Conservation (phyloP, 37 sponge, comb jelly and placozoan genomes). For the Halisarca cf. caerulea region DNA sequence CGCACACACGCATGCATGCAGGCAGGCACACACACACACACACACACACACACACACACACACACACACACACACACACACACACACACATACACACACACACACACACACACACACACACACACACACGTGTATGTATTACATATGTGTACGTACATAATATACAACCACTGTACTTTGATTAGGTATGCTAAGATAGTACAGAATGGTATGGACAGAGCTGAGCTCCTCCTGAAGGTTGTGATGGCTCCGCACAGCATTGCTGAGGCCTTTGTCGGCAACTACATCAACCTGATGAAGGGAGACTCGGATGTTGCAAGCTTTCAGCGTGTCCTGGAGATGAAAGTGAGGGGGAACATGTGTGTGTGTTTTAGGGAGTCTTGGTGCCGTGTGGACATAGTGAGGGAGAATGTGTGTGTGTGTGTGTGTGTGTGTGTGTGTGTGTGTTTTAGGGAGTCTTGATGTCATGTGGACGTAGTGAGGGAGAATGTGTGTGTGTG, state of each 20-base stretch:
- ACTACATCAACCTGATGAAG: slow-evolving; percentile 86
- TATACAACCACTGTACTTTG: slow-evolving; percentile 2
- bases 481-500: background rate
- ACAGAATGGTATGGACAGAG: slow-evolving; percentile 88
- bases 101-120: slow-evolving; percentile 10
- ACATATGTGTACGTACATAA: background rate
- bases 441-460: too few relatives aligned
- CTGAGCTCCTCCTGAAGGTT: slow-evolving; percentile 95
- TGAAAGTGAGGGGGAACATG: slow-evolving; percentile 75
- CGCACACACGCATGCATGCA: too few relatives aligned
- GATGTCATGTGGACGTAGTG: too few relatives aligned
- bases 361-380: too few relatives aligned
- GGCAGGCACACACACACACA: slow-evolving; percentile 2
- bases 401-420: background rate
- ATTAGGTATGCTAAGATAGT: slow-evolving; percentile 88
- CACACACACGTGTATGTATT: background rate
- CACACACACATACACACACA: background rate
- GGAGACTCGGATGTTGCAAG: slow-evolving; percentile 78
- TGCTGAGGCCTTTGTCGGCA: slow-evolving; percentile 86
- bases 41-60: background rate
- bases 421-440: background rate
- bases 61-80: slow-evolving; percentile 6
- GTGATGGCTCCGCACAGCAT: slow-evolving; percentile 97
- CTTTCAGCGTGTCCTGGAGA: slow-evolving; percentile 96
- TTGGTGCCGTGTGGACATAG: too few relatives aligned